Conservation (phyloP, 2,797 vertebrate species). For the Acrossocheilus wenchowensis region DNA sequence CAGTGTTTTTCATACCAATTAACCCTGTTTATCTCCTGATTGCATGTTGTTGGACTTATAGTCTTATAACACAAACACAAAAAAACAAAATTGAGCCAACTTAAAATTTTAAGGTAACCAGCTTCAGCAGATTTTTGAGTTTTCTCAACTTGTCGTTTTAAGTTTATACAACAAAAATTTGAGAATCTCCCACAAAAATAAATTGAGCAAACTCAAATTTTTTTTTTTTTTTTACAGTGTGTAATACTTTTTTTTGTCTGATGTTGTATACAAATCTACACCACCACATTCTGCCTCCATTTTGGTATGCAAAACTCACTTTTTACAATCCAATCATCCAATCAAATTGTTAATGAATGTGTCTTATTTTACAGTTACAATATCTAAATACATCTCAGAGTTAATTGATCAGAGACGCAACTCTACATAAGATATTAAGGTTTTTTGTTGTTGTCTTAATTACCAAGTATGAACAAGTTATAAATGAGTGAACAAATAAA, state of each 20-base stretch:
- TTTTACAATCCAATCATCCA: neutral
- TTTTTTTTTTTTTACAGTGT: too few species aligned
- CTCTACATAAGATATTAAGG: neutral
- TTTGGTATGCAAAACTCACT: neutral
- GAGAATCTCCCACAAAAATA: too few species aligned
- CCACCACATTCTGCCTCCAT: neutral
- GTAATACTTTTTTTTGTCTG: neutral
- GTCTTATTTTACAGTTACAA: neutral
- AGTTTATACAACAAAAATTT: too few species aligned
- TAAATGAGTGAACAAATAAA: neutral
- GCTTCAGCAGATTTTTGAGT: too few species aligned
- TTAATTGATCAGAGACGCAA: neutral
- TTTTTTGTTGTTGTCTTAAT: neutral
- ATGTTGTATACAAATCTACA: too few species aligned
- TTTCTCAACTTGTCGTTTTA: too few species aligned
- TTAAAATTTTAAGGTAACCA: too few species aligned
- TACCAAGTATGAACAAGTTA: neutral
- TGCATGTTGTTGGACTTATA: neutral
- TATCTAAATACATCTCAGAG: neutral
- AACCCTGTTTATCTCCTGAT: neutral
- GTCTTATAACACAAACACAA: neutral
- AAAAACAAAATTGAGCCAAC: neutral
- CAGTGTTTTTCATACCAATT: neutral
- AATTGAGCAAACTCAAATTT: too few species aligned
- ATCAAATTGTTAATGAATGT: neutral